Evolutionary conservation across 2,888 invertebrate genomes (phyloP), one percentile per base, ranked within the genome.

Genomic region (Synanthedon myopaeformis): DNA sequence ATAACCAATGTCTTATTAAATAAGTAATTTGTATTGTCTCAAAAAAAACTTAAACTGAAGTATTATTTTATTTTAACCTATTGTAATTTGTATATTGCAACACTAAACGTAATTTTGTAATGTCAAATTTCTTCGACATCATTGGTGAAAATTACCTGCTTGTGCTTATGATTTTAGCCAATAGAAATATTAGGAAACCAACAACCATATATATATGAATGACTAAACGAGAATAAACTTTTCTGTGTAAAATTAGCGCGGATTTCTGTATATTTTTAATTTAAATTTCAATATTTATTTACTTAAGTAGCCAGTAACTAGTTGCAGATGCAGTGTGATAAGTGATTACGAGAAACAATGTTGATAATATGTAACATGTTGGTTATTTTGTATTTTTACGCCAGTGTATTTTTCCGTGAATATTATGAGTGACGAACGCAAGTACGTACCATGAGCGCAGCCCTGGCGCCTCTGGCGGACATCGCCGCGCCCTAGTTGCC

Each of bases 381-480:
- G 35, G 2, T 35, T 35, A 35, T 35, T 35, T 53, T 35, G 35
- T 35, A 35, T 35, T 35, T 35, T 35, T 35, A 28, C 28, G 6
- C 8, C 8, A 28, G 35, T 35, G 35, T n/a, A n/a, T n/a, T n/a
- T n/a, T n/a, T 10, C 6, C 35, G 35, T 35, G 49, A 19, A 19
- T 12, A 1, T 54, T 23, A 54, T 23, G 19, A 48, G 53, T 52
- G 51, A 50, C 41, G 53, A 53, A 53, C 35, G 71, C 69, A 67
- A 58, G 60, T 66, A 74, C 82, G 81, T 79, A 82, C 82, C 81
- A 78, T 72, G 79, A 79, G 83, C 87, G 81, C 86, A 82, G 84
- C 85, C 82, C 89, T 85, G 81, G 76, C 79, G 78, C 82, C 85
- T 82, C 89, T 85, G 81, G 76, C 79, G 78, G 83, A 77, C 81